These are phyloP conservation scores for Champsocephalus gunnari DNA, from an alignment of 2,797 vertebrate genomes.

Conservation along the genomic window DNA sequence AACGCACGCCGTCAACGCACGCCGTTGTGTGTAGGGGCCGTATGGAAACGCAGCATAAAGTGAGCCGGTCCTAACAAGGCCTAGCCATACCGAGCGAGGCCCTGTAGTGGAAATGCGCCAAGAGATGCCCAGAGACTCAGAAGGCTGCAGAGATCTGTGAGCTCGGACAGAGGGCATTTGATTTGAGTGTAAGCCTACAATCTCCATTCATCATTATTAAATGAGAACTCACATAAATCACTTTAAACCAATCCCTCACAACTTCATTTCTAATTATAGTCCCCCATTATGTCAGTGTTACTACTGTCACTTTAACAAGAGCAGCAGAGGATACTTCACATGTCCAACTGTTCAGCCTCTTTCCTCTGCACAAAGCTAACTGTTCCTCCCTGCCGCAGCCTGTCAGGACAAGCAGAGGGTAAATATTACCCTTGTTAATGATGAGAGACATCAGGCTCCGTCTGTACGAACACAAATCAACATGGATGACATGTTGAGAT, in stretches of 20 bases:
- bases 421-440: slow-evolving; percentile 73
- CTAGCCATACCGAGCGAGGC: too few relatives aligned
- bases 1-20: too few relatives aligned
- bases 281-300: slow-evolving; percentile 12
- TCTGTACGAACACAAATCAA: slow-evolving; percentile 79
- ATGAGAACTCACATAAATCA: slow-evolving; percentile 17
- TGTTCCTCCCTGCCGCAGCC: slow-evolving; percentile 51
- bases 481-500: slow-evolving; percentile 80
- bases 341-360: slow-evolving; percentile 28
- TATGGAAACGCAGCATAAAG: too few relatives aligned
- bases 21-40: too few relatives aligned
- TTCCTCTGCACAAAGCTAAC: slow-evolving; percentile 45
- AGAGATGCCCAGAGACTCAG: background rate
- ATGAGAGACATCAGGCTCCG: slow-evolving; percentile 74
- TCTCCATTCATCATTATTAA: slow-evolving; percentile 8
- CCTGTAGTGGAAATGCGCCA: too few relatives aligned
- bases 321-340: slow-evolving; percentile 28
- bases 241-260: slow-evolving; percentile 19
- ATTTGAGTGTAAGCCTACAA: slow-evolving; percentile 6
- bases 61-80: too few relatives aligned
- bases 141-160: background rate
- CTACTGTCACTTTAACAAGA: slow-evolving; percentile 42
- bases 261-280: slow-evolving; percentile 42
- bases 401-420: slow-evolving; percentile 61
- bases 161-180: background rate